Conservation (phyloP, 2,797 vertebrate species). For the Strix occidentalis region DNA sequence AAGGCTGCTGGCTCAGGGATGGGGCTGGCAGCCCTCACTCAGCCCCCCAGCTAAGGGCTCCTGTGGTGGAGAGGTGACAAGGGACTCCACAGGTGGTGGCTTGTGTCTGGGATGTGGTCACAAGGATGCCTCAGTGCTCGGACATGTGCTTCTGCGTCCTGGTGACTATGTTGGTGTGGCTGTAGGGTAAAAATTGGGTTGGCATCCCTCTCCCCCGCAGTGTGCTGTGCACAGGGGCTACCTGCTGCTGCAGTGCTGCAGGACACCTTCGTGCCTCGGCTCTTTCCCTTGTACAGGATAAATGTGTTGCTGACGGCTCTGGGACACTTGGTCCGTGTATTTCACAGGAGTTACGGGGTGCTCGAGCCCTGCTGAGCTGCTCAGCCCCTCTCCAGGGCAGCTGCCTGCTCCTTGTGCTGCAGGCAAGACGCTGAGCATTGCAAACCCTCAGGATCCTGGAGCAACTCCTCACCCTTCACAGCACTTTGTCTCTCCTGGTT, state of each 20-base stretch:
- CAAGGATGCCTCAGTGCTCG: neutral
- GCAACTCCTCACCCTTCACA: accelerated
- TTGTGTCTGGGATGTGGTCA: neutral
- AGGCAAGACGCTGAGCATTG: neutral
- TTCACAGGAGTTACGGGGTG: accelerated
- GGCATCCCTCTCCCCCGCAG: neutral
- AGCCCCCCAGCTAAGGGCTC: neutral
- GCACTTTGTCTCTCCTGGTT: neutral
- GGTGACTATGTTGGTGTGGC: accelerated
- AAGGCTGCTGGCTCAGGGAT: accelerated
- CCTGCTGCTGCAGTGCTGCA: neutral
- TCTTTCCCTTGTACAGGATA: neutral
- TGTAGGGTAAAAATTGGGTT: neutral
- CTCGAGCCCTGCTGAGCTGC: neutral
- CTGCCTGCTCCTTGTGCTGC: accelerated
- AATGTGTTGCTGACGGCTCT: neutral
- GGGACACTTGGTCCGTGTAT: neutral
- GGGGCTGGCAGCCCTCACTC: neutral
- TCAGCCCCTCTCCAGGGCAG: neutral
- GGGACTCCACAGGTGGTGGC: neutral
- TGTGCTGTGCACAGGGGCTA: accelerated
- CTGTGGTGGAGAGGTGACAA: neutral
- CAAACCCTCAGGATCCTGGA: neutral
- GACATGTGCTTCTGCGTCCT: neutral
- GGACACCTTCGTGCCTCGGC: accelerated